Conservation (phyloP, 2,113 vertebrate species). For the Labrus mixtus region DNA sequence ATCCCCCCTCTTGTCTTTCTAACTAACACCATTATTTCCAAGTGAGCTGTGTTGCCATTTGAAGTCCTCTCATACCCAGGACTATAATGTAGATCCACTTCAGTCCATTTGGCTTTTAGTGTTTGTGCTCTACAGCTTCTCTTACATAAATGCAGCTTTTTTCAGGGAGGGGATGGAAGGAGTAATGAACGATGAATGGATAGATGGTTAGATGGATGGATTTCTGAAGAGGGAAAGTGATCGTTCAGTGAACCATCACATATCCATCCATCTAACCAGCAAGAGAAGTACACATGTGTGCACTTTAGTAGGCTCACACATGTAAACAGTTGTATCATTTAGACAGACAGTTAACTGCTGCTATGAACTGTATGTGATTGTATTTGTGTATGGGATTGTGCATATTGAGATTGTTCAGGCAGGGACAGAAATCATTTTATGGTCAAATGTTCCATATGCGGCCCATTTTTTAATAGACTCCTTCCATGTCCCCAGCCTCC, state of each 20-base stretch:
- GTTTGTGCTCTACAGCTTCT: slow-evolving; percentile 32
- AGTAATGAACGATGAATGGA: slow-evolving; percentile 47
- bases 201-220: slow-evolving; percentile 24
- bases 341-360: not conserved
- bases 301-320: slow-evolving; percentile 10
- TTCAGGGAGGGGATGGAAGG: slow-evolving; percentile 15
- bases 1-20: slow-evolving; percentile 22
- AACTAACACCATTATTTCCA: slow-evolving; percentile 40
- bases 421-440: slow-evolving; percentile 1
- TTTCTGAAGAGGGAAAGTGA: slow-evolving; percentile 15
- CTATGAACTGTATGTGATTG: not conserved
- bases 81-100: slow-evolving; percentile 50
- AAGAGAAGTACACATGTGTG: not conserved
- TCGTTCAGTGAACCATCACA: slow-evolving; percentile 35
- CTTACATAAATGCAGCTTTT: slow-evolving; percentile 62
- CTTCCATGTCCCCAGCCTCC: not conserved
- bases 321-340: slow-evolving; percentile 14
- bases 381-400: slow-evolving; percentile 1
- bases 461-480: not conserved
- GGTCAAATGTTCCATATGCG: slow-evolving; percentile 9
- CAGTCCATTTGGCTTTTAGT: slow-evolving; percentile 66
- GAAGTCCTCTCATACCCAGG: slow-evolving; percentile 42
- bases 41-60: slow-evolving; percentile 47
- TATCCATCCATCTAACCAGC: slow-evolving; percentile 34
- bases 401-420: not conserved